phyloP scores from a whole-genome alignment of 2,113 vertebrate genomes.

The Jacana jacana region DNA sequence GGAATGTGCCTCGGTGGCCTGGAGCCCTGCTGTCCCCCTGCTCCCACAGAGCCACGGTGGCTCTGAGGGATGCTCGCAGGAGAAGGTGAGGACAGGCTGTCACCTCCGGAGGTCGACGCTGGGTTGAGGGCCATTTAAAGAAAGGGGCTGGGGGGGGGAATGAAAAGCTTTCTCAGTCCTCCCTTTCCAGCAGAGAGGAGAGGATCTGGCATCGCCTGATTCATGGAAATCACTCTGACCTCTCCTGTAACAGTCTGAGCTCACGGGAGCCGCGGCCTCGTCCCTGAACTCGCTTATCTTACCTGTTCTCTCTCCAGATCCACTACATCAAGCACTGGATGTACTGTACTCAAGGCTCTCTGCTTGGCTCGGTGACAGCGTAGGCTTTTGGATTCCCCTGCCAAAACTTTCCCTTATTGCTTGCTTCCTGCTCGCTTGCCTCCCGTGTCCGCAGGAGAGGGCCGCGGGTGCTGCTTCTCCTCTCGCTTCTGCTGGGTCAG shows the following conservation, averaged over 20 bases:
- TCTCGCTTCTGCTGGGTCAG: fast-evolving
- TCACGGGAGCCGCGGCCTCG: background rate
- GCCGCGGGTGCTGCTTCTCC: fast-evolving
- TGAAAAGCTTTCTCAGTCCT: background rate
- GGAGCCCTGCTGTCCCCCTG: background rate
- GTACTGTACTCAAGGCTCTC: background rate
- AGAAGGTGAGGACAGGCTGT: background rate
- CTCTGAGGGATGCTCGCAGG: background rate
- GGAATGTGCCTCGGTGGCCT: background rate
- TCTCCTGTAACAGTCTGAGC: background rate
- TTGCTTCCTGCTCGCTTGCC: background rate
- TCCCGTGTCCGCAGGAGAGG: background rate
- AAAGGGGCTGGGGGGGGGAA: background rate
- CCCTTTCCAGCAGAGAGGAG: slow-evolving; percentile 4
- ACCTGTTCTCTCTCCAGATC: slow-evolving; percentile 5
- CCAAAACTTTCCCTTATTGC: background rate
- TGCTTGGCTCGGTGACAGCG: background rate
- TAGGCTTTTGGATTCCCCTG: background rate
- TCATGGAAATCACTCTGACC: slow-evolving; percentile 4
- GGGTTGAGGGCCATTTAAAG: background rate
- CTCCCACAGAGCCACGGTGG: background rate
- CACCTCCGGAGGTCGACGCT: background rate
- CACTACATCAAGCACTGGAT: background rate
- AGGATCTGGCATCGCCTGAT: background rate
- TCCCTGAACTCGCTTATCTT: slow-evolving; percentile 11